Evolutionary conservation across 2,797 vertebrate species (phyloP).

Genomic region (Chelonia mydas): DNA sequence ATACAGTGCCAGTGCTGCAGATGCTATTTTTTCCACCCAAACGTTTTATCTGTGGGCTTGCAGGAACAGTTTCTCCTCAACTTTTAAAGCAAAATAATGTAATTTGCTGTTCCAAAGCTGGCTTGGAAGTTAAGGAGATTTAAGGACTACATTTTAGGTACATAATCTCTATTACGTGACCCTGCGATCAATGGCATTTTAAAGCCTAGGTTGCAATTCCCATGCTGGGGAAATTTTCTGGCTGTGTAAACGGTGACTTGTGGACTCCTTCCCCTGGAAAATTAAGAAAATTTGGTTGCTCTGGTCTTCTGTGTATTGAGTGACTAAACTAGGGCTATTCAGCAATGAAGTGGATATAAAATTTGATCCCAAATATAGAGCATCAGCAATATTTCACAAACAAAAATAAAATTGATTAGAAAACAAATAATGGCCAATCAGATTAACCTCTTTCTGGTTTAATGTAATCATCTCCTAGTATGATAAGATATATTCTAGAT

Average conservation of each 20-base stretch:
- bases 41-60: slow-evolving; percentile 34
- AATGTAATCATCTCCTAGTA: background rate
- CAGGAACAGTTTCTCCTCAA: slow-evolving; percentile 24
- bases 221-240: slow-evolving; percentile 8
- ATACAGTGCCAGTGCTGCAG: background rate
- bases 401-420: background rate
- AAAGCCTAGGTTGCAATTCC: slow-evolving; percentile 19
- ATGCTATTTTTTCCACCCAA: background rate
- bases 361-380: slow-evolving; percentile 22
- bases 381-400: background rate
- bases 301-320: background rate
- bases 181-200: slow-evolving; percentile 28
- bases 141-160: slow-evolving; percentile 38
- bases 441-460: background rate
- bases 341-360: background rate
- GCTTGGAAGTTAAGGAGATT: slow-evolving; percentile 29
- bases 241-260: background rate
- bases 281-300: background rate
- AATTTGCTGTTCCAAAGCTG: slow-evolving; percentile 42
- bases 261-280: slow-evolving; percentile 16
- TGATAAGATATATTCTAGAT: background rate
- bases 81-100: slow-evolving; percentile 42
- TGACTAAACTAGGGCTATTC: slow-evolving; percentile 7
- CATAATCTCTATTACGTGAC: slow-evolving; percentile 1
- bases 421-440: background rate